Percentiles rank a stretch among this genome's conserved stretches.
phyloP scores from a whole-genome alignment of 2,797 vertebrate species.

The Fratercula arctica region DNA sequence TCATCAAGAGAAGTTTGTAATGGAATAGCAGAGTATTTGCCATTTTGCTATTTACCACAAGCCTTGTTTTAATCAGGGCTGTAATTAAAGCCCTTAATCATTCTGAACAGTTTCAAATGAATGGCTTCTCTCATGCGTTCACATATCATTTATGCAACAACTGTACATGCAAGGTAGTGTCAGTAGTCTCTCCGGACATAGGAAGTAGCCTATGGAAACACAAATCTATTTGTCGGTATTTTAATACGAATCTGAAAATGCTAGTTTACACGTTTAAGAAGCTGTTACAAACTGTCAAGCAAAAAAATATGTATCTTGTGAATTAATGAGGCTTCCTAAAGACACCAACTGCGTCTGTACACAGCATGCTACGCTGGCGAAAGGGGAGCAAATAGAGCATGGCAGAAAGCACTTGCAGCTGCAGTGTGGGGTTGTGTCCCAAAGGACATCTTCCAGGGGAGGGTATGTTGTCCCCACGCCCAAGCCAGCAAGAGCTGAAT shows the following conservation, averaged over 20 bases:
- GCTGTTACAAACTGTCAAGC: slow-evolving; percentile 37
- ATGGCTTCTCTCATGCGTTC: slow-evolving; percentile 65
- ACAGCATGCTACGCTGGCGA: neutral
- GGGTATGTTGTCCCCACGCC: neutral
- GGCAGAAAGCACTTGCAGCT: neutral
- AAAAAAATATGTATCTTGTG: slow-evolving; percentile 23
- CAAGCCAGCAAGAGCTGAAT: neutral
- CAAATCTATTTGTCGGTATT: slow-evolving; percentile 55
- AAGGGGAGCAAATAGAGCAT: neutral
- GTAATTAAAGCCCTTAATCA: slow-evolving; percentile 71
- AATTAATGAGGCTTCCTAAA: slow-evolving; percentile 62
- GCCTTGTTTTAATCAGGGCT: slow-evolving; percentile 59
- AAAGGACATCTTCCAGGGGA: neutral
- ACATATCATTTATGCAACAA: slow-evolving; percentile 37
- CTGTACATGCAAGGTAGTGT: neutral
- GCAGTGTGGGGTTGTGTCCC: neutral
- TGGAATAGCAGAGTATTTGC: neutral
- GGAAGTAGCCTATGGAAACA: slow-evolving; percentile 62
- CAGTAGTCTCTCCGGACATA: slow-evolving; percentile 56
- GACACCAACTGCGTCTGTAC: neutral
- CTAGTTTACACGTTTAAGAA: slow-evolving; percentile 73
- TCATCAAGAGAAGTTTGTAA: slow-evolving; percentile 32
- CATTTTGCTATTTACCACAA: slow-evolving; percentile 72
- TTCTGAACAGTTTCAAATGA: slow-evolving; percentile 67
- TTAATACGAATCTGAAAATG: slow-evolving; percentile 72